Base-by-base conservation (phyloP, 2,888 invertebrate species). In the Drepanosiphum platanoidis region DNA sequence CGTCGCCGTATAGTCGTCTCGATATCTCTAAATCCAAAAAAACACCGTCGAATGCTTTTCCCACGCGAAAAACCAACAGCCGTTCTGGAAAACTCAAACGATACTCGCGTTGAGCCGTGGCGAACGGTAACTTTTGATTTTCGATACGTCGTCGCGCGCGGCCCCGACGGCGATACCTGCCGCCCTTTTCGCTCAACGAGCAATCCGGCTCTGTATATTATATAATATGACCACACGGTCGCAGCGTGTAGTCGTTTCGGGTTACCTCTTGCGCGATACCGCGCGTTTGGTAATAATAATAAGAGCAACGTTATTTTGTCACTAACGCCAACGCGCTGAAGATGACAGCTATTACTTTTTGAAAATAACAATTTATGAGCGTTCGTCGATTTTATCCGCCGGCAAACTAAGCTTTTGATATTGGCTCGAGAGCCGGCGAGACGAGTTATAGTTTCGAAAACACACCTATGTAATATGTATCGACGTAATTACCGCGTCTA, bases 311-410 rank as follows among this genome's bases (percentile, higher is more conserved):
- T 81, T 71, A 81, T 71, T 30, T 81, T 61, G 61, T 81, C 58
- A 39, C 58, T 39, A 61, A 81, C 71, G 30, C 39, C 32, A 13
- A 39, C 70, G 61, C 32, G 71, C 39, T 72, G 71, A 72, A 61
- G 61, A 72, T 81, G 81, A 81, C 81, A 81, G 81, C 71, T 81
- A 81, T 81, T 81, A 72, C 58, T 61, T 81, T 81, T 81, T 71
- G 81, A 81, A 39, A 81, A 81, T 81, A 71, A 71, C 58, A 81
- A 81, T 81, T 81, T 81, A 81, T 81, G 81, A 30, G 58, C 4
- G 9, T 42, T 81, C n/a, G 81, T 81, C 61, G 81, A 81, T 81
- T 71, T 61, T 81, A 39, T 58, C 39, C 61, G n/a, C 58, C 30
- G 30, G 39, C 18, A 61, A 39, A 72, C 71, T 61, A 71, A 81